Evolutionary conservation across 2,113 vertebrate genomes (phyloP).

Genomic region (Lycaon pictus): DNA sequence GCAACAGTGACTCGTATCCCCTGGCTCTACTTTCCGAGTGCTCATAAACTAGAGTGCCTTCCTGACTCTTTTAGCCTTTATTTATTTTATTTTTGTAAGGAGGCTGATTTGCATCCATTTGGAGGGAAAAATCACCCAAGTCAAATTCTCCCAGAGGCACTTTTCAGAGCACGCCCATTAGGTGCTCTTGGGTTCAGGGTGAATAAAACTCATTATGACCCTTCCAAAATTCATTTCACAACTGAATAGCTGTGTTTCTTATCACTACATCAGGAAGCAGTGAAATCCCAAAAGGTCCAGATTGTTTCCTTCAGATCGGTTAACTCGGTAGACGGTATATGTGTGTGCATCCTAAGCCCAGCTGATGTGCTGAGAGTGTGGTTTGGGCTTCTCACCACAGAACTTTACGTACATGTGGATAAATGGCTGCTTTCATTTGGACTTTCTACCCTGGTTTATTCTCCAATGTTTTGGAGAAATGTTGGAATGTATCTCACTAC

Average conservation of each 20-base stretch:
- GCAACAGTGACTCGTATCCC: accelerated
- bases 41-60: not conserved
- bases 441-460: not conserved
- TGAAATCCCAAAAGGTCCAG: not conserved
- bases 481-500: not conserved
- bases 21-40: not conserved
- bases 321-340: not conserved
- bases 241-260: not conserved
- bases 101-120: not conserved
- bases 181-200: not conserved
- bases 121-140: not conserved
- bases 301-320: not conserved
- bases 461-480: not conserved
- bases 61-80: not conserved
- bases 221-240: conserved; percentile 31
- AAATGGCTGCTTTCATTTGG: not conserved
- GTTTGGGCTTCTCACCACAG: not conserved
- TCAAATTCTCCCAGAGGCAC: not conserved
- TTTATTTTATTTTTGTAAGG: not conserved
- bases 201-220: not conserved
- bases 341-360: not conserved
- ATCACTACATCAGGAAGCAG: not conserved
- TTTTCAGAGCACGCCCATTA: not conserved
- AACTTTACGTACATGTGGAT: not conserved
- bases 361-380: not conserved